These are phyloP conservation scores for Caenorhabditis angaria DNA, from an alignment of 2,888 invertebrate genomes.

Conservation along the genomic window DNA sequence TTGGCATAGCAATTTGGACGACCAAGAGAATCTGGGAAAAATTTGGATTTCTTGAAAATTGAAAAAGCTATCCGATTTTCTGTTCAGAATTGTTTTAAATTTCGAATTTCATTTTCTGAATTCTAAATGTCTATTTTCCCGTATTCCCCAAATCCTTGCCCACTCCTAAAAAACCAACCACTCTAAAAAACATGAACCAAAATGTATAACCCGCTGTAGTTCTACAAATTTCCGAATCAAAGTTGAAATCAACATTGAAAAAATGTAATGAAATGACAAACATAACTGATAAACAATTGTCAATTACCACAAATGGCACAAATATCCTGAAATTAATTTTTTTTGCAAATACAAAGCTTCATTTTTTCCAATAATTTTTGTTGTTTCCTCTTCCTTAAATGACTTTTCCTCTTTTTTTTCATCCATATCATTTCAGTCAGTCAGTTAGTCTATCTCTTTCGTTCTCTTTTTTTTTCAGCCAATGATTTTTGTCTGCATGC, in stretches of 20 bases:
- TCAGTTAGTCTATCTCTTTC: neutral
- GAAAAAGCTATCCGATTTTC: too few relatives aligned
- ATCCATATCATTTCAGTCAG: neutral
- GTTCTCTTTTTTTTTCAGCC: neutral
- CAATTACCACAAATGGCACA: constrained; percentile 43
- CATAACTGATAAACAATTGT: constrained; percentile 40
- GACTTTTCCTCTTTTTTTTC: too few relatives aligned
- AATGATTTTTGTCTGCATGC: too few relatives aligned
- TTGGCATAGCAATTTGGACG: constrained; percentile 29
- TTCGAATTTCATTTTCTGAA: too few relatives aligned
- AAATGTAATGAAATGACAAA: constrained; percentile 35
- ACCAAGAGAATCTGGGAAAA: constrained; percentile 27
- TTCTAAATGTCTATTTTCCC: too few relatives aligned
- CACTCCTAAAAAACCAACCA: too few relatives aligned
- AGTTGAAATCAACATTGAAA: constrained; percentile 34
- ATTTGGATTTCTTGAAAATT: too few relatives aligned
- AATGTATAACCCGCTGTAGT: constrained; percentile 20
- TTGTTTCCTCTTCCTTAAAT: too few relatives aligned
- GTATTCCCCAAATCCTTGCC: too few relatives aligned
- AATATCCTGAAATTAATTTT: constrained; percentile 46
- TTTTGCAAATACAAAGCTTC: too few relatives aligned
- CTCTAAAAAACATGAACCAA: constrained; percentile 8
- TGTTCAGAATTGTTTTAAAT: too few relatives aligned
- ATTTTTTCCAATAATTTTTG: too few relatives aligned
- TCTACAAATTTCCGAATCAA: constrained; percentile 32